phyloP scores from a whole-genome alignment of 2,797 vertebrate species.

The Coracias cyanogaster region DNA sequence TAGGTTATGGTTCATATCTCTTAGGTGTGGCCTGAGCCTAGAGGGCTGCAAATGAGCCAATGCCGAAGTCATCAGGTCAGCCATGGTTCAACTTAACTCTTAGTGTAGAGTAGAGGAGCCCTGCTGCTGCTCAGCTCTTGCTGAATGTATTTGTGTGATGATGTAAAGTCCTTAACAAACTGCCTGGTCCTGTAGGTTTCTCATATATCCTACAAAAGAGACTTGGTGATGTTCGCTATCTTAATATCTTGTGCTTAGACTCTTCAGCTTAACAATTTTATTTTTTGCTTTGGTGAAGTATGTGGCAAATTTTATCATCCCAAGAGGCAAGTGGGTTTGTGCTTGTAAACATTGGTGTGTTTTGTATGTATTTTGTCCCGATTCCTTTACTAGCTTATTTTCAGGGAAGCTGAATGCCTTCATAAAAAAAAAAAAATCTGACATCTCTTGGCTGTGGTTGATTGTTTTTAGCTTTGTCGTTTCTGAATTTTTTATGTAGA shows the following conservation, averaged over 20 bases:
- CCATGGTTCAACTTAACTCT: background rate
- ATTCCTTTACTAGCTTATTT: background rate
- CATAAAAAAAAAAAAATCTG: background rate
- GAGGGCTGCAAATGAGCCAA: background rate
- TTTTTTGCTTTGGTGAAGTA: background rate
- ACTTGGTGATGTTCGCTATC: too few relatives aligned
- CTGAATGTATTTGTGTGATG: background rate
- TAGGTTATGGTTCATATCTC: background rate
- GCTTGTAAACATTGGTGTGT: background rate
- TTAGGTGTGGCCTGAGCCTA: background rate
- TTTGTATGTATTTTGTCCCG: background rate
- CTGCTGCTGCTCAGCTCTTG: background rate
- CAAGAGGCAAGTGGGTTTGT: background rate
- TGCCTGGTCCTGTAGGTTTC: background rate
- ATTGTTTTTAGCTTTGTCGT: background rate
- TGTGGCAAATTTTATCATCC: accelerated
- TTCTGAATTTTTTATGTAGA: background rate
- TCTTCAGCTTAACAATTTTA: background rate
- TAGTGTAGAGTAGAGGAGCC: background rate
- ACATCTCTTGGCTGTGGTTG: background rate
- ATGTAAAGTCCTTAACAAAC: background rate
- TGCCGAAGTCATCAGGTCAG: accelerated
- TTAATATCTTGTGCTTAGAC: background rate
- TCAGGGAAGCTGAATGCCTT: background rate
- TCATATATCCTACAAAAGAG: background rate